Conservation (phyloP, 1,140 invertebrate genomes). For the Caerostris darwini region DNA sequence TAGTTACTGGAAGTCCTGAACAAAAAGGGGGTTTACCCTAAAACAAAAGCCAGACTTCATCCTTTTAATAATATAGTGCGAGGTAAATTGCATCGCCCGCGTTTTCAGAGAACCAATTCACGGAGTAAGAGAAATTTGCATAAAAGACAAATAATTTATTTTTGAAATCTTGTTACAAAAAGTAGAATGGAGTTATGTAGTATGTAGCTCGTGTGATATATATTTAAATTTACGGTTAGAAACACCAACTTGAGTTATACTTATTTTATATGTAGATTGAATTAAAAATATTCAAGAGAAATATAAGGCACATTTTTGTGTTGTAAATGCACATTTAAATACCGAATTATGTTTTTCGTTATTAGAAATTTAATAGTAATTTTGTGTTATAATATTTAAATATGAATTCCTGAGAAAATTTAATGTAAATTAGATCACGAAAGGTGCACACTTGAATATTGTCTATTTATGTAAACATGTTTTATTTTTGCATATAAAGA, state of each 20-base stretch:
- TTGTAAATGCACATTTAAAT: too few relatives aligned
- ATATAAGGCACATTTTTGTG: too few relatives aligned
- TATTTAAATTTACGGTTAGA: neutral
- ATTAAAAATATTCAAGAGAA: neutral
- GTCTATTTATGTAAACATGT: too few relatives aligned
- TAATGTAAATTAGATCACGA: too few relatives aligned
- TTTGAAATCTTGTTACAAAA: constrained; percentile 2
- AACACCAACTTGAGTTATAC: neutral
- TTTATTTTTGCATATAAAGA: too few relatives aligned
- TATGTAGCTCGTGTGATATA: neutral
- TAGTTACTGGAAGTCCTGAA: neutral
- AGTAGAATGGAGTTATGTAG: neutral
- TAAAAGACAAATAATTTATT: constrained; percentile 44
- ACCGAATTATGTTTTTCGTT: too few relatives aligned
- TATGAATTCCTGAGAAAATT: too few relatives aligned
- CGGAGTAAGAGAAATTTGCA: neutral
- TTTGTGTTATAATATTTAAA: too few relatives aligned
- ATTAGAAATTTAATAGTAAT: too few relatives aligned
- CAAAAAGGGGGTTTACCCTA: neutral
- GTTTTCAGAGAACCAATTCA: neutral
- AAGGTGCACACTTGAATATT: too few relatives aligned
- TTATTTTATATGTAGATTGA: neutral
- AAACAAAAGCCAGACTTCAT: neutral
- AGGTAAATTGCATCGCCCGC: neutral
- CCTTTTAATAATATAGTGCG: constrained; percentile 22